A percentile compares a stretch with the other conserved stretches of the same genome.
phyloP scores from a whole-genome alignment of 1,140 invertebrate genomes.

The Diorhabda sublineata region DNA sequence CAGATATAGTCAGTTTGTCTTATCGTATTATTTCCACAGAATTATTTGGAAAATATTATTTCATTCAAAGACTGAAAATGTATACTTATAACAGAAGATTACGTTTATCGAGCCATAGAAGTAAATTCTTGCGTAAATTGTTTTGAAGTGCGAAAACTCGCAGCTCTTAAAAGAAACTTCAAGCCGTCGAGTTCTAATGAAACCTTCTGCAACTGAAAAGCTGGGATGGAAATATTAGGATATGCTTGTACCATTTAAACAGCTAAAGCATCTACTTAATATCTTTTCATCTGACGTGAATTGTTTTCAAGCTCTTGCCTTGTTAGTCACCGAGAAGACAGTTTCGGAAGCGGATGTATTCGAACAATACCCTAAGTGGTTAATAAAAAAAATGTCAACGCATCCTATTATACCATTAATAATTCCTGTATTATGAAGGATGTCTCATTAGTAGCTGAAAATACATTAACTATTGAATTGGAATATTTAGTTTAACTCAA shows the following conservation, averaged over 20 bases:
- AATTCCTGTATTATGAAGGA: too few species aligned
- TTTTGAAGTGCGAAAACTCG: background rate
- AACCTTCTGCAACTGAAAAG: background rate
- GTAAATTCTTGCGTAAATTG: background rate
- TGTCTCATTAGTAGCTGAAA: too few species aligned
- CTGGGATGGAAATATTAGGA: background rate
- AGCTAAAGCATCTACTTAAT: background rate
- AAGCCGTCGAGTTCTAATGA: constrained; percentile 2
- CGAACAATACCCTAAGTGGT: too few species aligned
- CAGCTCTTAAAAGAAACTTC: background rate
- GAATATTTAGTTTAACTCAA: too few species aligned
- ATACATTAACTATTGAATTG: too few species aligned
- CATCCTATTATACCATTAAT: too few species aligned
- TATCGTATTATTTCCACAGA: too few species aligned
- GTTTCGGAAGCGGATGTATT: background rate
- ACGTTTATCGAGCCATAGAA: background rate
- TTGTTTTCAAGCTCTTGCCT: background rate
- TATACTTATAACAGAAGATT: background rate
- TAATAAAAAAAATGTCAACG: too few species aligned
- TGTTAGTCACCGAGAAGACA: background rate
- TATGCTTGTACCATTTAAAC: constrained; percentile 2
- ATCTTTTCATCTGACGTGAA: background rate
- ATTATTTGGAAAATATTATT: too few species aligned
- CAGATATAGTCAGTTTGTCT: too few species aligned
- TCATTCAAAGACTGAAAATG: too few species aligned